Conservation (phyloP, 2,797 vertebrate species). For the Platalea minor region DNA sequence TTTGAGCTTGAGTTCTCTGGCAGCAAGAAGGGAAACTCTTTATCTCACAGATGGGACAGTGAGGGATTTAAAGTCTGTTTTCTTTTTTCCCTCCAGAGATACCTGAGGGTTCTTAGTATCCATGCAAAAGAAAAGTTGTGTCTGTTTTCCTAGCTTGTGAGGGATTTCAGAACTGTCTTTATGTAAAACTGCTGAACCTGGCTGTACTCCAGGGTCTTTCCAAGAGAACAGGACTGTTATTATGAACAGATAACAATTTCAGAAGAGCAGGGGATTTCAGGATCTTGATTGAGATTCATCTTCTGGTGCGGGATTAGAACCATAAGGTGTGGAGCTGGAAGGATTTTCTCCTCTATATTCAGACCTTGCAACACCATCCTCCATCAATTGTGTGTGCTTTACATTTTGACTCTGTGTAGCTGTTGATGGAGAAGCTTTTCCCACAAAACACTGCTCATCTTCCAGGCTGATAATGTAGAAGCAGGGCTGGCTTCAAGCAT, state of each 20-base stretch:
- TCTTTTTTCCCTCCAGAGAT: neutral
- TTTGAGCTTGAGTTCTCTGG: neutral
- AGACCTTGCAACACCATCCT: neutral
- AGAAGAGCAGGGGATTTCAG: neutral
- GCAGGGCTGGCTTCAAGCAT: neutral
- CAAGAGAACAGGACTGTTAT: neutral
- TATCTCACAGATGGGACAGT: neutral
- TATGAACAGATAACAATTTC: neutral
- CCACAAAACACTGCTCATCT: neutral
- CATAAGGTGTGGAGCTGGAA: neutral
- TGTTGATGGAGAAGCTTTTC: neutral
- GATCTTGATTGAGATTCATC: neutral
- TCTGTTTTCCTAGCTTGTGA: neutral
- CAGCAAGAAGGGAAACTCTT: neutral
- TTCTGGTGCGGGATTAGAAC: neutral
- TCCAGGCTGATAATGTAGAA: neutral
- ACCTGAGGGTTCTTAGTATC: neutral
- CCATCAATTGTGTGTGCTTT: neutral
- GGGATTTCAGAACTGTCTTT: neutral
- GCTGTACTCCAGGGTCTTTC: neutral
- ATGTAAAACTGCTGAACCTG: neutral
- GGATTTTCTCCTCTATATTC: neutral
- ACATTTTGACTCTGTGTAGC: neutral
- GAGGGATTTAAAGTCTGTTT: neutral
- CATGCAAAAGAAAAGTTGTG: neutral